Evolutionary conservation across 1,140 invertebrate species (phyloP).

Genomic region (Drosophila ercepeae): DNA sequence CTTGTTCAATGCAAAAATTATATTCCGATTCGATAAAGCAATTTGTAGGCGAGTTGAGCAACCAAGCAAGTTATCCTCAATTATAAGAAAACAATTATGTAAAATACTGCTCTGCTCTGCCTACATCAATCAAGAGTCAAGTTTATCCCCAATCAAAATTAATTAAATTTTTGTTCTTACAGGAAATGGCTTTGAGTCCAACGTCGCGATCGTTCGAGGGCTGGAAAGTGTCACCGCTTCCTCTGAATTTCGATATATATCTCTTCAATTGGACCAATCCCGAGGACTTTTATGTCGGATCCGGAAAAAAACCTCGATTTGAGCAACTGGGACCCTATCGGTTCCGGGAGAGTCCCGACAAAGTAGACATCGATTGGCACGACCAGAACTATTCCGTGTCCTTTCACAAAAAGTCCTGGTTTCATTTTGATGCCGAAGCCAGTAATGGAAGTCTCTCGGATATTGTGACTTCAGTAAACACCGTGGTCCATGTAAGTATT

Average conservation of each 20-base stretch:
- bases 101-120: constrained; percentile 21
- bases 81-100: constrained; percentile 31
- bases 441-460: constrained; percentile 92
- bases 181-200: constrained; percentile 88
- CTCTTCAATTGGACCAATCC: constrained; percentile 94
- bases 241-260: constrained; percentile 90
- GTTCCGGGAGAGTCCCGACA: constrained; percentile 89
- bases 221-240: constrained; percentile 90
- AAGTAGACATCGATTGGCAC: constrained; percentile 89
- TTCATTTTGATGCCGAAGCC: constrained; percentile 89
- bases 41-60: constrained; percentile 6
- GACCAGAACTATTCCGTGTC: constrained; percentile 91
- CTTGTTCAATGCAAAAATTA: constrained; percentile 15
- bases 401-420: constrained; percentile 90
- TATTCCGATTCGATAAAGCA: constrained; percentile 4
- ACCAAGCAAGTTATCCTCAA: constrained; percentile 35
- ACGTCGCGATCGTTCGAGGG: constrained; percentile 86
- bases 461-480: constrained; percentile 91
- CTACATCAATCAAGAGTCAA: constrained; percentile 14
- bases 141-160: constrained; percentile 8
- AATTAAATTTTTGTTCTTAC: constrained; percentile 53
- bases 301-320: constrained; percentile 86
- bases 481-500: constrained; percentile 90
- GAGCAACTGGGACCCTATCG: constrained; percentile 90
- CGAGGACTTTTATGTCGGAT: constrained; percentile 84